A percentile compares a stretch with the other conserved stretches of the same genome.
These are phyloP conservation scores for Glomeris marginata DNA, from an alignment of 2,888 invertebrate species.

Conservation along the genomic window DNA sequence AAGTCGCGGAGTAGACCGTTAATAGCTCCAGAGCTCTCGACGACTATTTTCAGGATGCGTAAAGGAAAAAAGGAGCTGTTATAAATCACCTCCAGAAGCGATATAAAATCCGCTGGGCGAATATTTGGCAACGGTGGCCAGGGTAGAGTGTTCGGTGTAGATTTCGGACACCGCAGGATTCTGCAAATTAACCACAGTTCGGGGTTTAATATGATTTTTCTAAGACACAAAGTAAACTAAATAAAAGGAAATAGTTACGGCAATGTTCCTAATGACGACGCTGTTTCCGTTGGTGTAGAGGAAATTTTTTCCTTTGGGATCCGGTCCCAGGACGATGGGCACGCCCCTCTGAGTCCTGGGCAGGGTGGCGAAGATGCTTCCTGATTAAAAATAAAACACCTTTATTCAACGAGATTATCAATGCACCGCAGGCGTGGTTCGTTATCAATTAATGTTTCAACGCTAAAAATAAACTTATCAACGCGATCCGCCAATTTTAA, in stretches of 20 bases:
- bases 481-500: no score
- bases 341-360: constrained; percentile 90
- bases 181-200: no score
- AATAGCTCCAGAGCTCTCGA: no score
- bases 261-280: constrained; percentile 91
- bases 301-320: constrained; percentile 94
- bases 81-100: constrained; percentile 82
- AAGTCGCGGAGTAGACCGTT: no score
- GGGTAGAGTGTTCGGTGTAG: constrained; percentile 92
- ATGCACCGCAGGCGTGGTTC: no score
- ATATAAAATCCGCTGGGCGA: constrained; percentile 97
- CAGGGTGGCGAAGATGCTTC: constrained; percentile 58
- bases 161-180: constrained; percentile 87
- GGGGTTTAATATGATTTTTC: no score
- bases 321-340: constrained; percentile 83
- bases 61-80: no score
- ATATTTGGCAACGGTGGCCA: constrained; percentile 93
- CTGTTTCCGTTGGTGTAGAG: constrained; percentile 95
- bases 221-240: background rate
- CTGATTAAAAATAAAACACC: constrained; percentile 20
- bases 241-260: constrained; percentile 51
- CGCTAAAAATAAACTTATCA: no score
- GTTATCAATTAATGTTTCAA: no score
- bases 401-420: no score
- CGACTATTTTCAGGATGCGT: no score